A percentile compares a stretch with the other conserved stretches of the same genome.
These are phyloP conservation scores for Micoletzkya japonica DNA, from an alignment of 2,888 invertebrate genomes.

Conservation along the genomic window DNA sequence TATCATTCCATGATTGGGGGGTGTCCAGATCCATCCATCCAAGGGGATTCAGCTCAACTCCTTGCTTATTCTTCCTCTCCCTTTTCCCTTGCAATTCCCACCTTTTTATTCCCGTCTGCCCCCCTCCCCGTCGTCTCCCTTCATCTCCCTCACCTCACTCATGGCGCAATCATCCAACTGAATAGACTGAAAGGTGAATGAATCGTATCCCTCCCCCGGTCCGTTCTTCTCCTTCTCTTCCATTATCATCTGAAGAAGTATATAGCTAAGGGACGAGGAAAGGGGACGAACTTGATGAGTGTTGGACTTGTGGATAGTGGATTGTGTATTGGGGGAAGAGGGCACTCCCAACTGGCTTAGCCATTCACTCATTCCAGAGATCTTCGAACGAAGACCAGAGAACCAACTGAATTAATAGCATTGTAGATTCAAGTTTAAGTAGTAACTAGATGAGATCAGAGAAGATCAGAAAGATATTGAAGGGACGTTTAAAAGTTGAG, in stretches of 20 bases:
- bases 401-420: constrained; percentile 46
- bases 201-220: constrained; percentile 34
- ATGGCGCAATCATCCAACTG: constrained; percentile 32
- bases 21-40: constrained; percentile 40
- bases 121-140: too few species aligned
- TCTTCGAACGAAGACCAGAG: constrained; percentile 47
- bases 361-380: constrained; percentile 50
- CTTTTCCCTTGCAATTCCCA: not conserved
- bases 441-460: not conserved
- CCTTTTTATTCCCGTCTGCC: too few species aligned
- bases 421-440: too few species aligned
- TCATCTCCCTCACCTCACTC: constrained; percentile 7
- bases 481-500: too few species aligned
- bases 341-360: constrained; percentile 48
- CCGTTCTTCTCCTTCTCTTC: too few species aligned
- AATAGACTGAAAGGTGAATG: constrained; percentile 37
- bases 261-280: too few species aligned
- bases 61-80: not conserved
- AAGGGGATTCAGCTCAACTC: constrained; percentile 7
- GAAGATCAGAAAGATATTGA: not conserved
- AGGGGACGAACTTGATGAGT: too few species aligned
- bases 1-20: constrained; percentile 47
- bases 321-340: too few species aligned
- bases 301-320: too few species aligned
- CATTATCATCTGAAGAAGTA: too few species aligned